These are phyloP conservation scores for Sinocyclocheilus anshuiensis DNA, from an alignment of 2,113 vertebrate species.

Conservation along the genomic window DNA sequence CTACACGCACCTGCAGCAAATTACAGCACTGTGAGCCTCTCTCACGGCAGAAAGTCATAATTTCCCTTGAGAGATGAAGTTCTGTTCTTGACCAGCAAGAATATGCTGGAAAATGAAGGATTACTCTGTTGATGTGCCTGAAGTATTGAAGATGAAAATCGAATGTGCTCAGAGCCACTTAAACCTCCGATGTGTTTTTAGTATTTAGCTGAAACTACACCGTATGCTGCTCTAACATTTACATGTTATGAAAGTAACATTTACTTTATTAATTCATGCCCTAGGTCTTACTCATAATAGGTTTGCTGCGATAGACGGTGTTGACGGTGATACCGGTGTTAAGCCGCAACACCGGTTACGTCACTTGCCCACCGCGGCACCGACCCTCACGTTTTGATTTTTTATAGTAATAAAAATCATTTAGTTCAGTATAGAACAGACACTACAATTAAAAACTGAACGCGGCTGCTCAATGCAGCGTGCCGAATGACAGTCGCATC, in stretches of 20 bases:
- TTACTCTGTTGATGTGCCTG: not conserved
- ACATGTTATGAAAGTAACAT: not conserved
- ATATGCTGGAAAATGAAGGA: not conserved
- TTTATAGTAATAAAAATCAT: no score
- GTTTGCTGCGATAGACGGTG: no score
- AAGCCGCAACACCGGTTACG: no score
- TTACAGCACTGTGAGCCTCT: not conserved
- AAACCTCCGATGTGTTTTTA: not conserved
- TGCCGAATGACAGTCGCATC: no score
- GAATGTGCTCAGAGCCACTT: not conserved
- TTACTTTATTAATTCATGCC: not conserved
- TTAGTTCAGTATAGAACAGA: no score
- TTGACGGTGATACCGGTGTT: no score
- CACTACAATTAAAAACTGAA: no score
- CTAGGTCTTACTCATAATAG: not conserved
- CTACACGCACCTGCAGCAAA: not conserved
- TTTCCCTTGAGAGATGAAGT: constrained; percentile 38
- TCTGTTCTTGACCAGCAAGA: not conserved
- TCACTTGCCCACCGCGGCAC: no score
- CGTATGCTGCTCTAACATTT: not conserved
- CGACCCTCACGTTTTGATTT: no score
- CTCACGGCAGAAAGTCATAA: not conserved
- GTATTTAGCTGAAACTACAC: not conserved
- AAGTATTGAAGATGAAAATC: not conserved
- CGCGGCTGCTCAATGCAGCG: no score